Evolutionary conservation across 1,140 invertebrate species (phyloP), one percentile per base, ranked within the genome.

Genomic region (Rhizoglyphus robini): DNA sequence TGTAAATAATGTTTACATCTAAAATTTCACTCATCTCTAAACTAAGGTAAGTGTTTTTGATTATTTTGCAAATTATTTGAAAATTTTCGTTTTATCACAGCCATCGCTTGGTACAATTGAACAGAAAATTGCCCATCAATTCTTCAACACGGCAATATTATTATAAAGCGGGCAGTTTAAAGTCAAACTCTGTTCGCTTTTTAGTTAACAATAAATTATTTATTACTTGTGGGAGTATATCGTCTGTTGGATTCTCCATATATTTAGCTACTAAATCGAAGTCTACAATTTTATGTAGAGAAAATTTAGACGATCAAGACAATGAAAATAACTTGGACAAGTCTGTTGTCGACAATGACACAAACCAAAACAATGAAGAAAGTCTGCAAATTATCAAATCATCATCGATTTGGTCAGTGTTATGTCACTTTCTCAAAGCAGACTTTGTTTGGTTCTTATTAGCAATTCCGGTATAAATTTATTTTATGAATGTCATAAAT

Each of bases 401-500:
- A 49, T 36, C 18, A 18, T 64, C 46, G 13, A 30, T 48, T 36
- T 64, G 29, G 27, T 13, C 41, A n/a, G 25, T 13, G 8, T 11
- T 64, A 30, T 49, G 20, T 31, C 25, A 34, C 23, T 64, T 49
- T 30, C 4, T 64, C 2, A 64, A 51, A 36, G 46, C 63, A 30
- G 63, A 64, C 31, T 18, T 48, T 23, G 11, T 64, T 23, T 64
- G 46, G 41, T 51, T 64, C 3, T 11, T 64, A 13, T n/a, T 64
- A 1, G 18, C 63, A 15, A 49, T 64, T 48, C 27, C 63, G 41
- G 63, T 64, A 4, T 3, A 31, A 30, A 51, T 49, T 47, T 8
- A 2, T 63, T 63, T 36, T 18, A 23, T 64, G 8, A 30, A 4
- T 27, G 8, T 20, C 11, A 4, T 61, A 30, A 1, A 18, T 3